Conservation (phyloP, 2,888 invertebrate species). For the Amphipoea oculea region DNA sequence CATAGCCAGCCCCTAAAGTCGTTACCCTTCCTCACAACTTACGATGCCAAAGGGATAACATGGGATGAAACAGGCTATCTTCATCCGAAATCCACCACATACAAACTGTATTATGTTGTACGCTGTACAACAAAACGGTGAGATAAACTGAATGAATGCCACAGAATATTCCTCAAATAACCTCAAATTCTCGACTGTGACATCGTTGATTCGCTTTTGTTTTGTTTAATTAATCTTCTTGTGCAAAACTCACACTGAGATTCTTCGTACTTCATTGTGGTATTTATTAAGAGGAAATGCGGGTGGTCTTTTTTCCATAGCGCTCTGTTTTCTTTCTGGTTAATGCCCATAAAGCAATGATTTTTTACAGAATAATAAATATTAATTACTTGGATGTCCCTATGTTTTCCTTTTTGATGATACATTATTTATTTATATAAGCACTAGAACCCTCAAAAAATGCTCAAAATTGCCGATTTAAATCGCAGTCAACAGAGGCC, state of each 20-base stretch:
- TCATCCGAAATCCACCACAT: neutral
- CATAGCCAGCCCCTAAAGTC: constrained; percentile 26
- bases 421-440: no score
- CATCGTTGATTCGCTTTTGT: constrained; percentile 8
- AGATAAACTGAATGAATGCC: neutral
- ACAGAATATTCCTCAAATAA: constrained; percentile 1
- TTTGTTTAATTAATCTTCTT: constrained; percentile 14
- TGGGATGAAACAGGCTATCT: constrained; percentile 17
- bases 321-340: no score
- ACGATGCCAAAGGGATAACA: constrained; percentile 32
- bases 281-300: no score
- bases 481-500: no score
- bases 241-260: neutral
- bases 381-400: no score
- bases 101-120: constrained; percentile 9
- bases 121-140: neutral
- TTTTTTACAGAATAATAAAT: no score
- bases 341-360: no score
- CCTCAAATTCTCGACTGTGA: constrained; percentile 2
- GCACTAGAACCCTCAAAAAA: no score
- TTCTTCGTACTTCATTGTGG: neutral
- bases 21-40: constrained; percentile 43
- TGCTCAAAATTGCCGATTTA: no score
- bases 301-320: no score
- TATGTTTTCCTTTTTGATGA: no score